Conservation (phyloP, 2,797 vertebrate species). For the Pseudochromis fuscus region DNA sequence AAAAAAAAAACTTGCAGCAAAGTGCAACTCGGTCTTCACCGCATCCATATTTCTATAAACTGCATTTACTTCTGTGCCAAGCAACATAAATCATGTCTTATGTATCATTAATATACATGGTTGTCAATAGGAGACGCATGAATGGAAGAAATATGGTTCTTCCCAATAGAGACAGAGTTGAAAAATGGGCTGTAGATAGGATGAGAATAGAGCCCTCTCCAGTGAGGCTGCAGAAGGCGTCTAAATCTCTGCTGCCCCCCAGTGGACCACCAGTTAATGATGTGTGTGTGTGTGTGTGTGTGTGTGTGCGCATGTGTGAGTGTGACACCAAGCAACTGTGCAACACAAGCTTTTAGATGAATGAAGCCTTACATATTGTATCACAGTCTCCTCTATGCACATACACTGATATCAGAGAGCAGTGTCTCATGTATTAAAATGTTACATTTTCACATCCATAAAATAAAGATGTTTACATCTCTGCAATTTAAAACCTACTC, state of each 20-base stretch:
- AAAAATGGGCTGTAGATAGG: slow-evolving; percentile 78
- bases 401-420: background rate
- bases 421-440: background rate
- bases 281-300: slow-evolving; percentile 4
- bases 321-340: slow-evolving; percentile 6
- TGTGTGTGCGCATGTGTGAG: slow-evolving; percentile 2
- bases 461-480: background rate
- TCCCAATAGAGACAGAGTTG: slow-evolving; percentile 80
- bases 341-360: too few species aligned
- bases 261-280: slow-evolving; percentile 76
- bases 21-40: slow-evolving; percentile 58
- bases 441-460: too few species aligned
- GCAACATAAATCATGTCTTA: slow-evolving; percentile 83
- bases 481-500: background rate
- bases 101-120: slow-evolving; percentile 87
- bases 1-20: slow-evolving; percentile 50
- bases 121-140: slow-evolving; percentile 86
- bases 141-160: slow-evolving; percentile 87
- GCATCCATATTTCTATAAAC: slow-evolving; percentile 82
- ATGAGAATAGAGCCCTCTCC: slow-evolving; percentile 53
- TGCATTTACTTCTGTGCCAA: slow-evolving; percentile 80
- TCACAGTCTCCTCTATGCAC: background rate
- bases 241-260: slow-evolving; percentile 93
- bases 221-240: slow-evolving; percentile 47
- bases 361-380: background rate